Conservation (phyloP, 2,888 invertebrate species). For the Lasioglossum malachurum region DNA sequence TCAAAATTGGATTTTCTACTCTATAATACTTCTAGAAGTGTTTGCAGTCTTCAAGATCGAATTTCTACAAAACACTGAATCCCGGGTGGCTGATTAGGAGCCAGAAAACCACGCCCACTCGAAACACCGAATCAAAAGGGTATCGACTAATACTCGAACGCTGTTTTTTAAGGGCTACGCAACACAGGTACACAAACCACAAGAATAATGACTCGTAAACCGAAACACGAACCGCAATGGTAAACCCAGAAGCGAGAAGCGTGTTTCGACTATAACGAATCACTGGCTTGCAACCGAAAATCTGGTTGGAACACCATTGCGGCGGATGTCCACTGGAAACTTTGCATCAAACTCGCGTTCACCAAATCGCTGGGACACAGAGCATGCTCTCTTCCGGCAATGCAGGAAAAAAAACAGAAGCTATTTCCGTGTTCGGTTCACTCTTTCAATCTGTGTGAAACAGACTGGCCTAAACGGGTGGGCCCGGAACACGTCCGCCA, state of each 20-base stretch:
- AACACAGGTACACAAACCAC: not conserved
- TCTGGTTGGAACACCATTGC: not conserved
- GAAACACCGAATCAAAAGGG: not conserved
- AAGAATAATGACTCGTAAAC: not conserved
- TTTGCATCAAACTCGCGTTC: constrained; percentile 24
- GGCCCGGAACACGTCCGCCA: not conserved
- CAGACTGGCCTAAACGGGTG: constrained; percentile 8
- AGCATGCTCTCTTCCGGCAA: constrained; percentile 23
- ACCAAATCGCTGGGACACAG: constrained; percentile 19
- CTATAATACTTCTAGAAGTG: no score
- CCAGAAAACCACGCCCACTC: not conserved
- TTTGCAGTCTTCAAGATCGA: not conserved
- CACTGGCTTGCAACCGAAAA: constrained; percentile 6
- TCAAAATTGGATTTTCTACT: no score
- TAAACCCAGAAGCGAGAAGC: constrained; percentile 29
- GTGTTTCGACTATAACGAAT: constrained; percentile 38
- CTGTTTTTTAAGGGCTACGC: not conserved
- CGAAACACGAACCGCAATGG: not conserved
- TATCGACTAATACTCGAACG: not conserved
- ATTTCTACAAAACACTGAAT: not conserved
- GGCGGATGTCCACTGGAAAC: constrained; percentile 16
- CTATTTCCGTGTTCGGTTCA: not conserved
- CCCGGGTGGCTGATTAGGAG: not conserved
- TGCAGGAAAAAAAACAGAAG: not conserved
- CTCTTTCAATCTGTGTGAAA: not conserved